Conservation (phyloP, 2,888 invertebrate species). For the Lasioglossum leucozonium region DNA sequence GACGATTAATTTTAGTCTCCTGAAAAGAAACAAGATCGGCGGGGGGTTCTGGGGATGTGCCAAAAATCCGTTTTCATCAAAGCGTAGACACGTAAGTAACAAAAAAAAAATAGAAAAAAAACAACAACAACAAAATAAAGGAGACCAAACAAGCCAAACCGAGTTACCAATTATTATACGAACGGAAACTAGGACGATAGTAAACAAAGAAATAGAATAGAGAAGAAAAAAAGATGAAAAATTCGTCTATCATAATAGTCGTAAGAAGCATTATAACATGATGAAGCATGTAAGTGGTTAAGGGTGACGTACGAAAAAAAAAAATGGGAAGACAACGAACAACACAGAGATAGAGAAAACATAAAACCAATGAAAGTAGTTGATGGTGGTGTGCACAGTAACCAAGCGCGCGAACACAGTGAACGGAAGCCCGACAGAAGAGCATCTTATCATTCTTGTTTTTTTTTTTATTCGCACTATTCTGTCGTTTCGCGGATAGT, state of each 20-base stretch:
- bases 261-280: slow-evolving; percentile 35
- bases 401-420: slow-evolving; percentile 51
- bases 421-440: slow-evolving; percentile 50
- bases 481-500: slow-evolving; percentile 8
- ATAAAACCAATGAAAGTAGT: background rate
- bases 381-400: slow-evolving; percentile 22
- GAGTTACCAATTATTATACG: background rate
- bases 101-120: slow-evolving; percentile 12
- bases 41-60: slow-evolving; percentile 64
- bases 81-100: slow-evolving; percentile 70
- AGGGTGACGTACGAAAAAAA: slow-evolving; percentile 26
- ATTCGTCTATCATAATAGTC: slow-evolving; percentile 26
- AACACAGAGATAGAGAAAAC: background rate
- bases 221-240: background rate
- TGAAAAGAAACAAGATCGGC: slow-evolving; percentile 77
- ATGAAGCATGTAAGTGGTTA: slow-evolving; percentile 31
- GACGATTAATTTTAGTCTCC: slow-evolving; percentile 74
- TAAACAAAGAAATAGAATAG: background rate
- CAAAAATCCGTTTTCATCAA: slow-evolving; percentile 80
- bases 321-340: slow-evolving; percentile 11
- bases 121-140: background rate
- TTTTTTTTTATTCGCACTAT: slow-evolving; percentile 17
- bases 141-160: background rate
- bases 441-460: background rate
- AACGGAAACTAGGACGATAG: background rate